Evolutionary conservation across 2,113 vertebrate genomes (phyloP), one percentile per base, ranked within the genome.

Genomic region (Polyodon spathula): DNA sequence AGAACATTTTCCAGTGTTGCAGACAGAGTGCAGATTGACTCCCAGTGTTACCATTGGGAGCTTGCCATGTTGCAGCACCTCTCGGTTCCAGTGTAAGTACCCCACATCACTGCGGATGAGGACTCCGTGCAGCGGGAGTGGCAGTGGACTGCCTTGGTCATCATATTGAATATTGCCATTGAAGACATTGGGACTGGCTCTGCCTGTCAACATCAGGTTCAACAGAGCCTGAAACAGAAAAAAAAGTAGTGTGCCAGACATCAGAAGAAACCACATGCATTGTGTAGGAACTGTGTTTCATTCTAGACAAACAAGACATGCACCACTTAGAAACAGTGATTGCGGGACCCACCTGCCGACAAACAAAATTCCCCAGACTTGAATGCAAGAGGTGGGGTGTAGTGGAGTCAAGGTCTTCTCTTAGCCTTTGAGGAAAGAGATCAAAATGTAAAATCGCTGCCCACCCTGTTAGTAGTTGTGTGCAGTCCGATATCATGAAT

Each of bases 181-280:
- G 6, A 92, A 89, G 41, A 76, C 68, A 0, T 70, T 66, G 2
- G 87, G 84, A 66, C 72, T 80, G 0, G 89, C 90, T 40, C 69
- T 73, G 2, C 92, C 92, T 0, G 80, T 91, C 57, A 96, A 76
- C 46, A 95, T 65, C 58, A 95, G 73, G 76, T 91, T 90, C 66
- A 95, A 37, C 62, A 89, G 1, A 0, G 92, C 87, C 93, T 96
- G 67, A 1, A 40, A 41, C 6, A 56, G 17, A 15, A 15, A 40
- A 0, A 54, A 42, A 46, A 6, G 14, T 11, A 12, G n/a, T 7
- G 4, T 15, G 10, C 1, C 15, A 15, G 6, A 8, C 38, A 40
- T 14, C 27, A 50, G 8, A 44, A 48, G 7, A 37, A 17, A 15
- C 14, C 12, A 40, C 37, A 37, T 15, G 17, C 27, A 41, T 27